phyloP scores from a whole-genome alignment of 2,797 vertebrate species.

The Hemibagrus guttatus region DNA sequence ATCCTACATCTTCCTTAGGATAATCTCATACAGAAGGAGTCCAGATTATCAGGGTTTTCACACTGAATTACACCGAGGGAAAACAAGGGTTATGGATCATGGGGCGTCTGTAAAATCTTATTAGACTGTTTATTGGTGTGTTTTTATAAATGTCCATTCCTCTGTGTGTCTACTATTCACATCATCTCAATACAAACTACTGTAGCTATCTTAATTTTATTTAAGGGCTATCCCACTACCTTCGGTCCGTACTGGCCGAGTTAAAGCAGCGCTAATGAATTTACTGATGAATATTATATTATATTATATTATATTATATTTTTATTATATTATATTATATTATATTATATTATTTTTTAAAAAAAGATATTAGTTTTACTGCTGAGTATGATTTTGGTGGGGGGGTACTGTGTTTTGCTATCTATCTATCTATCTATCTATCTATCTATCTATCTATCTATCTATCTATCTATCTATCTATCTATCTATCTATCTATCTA shows the following conservation, averaged over 20 bases:
- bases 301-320: too few species aligned
- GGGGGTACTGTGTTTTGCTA: too few species aligned
- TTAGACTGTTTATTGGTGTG: not conserved
- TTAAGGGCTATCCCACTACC: not conserved
- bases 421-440: too few species aligned
- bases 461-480: too few species aligned
- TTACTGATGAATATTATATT: not conserved
- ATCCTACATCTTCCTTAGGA: constrained; percentile 17
- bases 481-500: too few species aligned
- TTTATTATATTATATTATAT: too few species aligned
- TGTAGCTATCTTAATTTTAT: not conserved
- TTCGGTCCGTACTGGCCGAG: not conserved
- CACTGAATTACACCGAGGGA: not conserved
- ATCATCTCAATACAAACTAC: not conserved
- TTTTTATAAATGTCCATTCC: not conserved
- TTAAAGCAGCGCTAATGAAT: not conserved
- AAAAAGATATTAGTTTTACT: too few species aligned
- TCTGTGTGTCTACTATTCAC: not conserved
- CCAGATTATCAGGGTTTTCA: not conserved
- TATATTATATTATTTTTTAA: too few species aligned
- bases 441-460: too few species aligned
- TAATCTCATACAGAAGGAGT: constrained; percentile 20
- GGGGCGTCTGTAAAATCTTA: not conserved
- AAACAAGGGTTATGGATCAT: not conserved
- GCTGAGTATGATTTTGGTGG: too few species aligned